A percentile compares a stretch with the other conserved stretches of the same genome.
These are phyloP conservation scores for Ascaphus truei DNA, from an alignment of 2,113 vertebrate genomes.

Conservation along the genomic window DNA sequence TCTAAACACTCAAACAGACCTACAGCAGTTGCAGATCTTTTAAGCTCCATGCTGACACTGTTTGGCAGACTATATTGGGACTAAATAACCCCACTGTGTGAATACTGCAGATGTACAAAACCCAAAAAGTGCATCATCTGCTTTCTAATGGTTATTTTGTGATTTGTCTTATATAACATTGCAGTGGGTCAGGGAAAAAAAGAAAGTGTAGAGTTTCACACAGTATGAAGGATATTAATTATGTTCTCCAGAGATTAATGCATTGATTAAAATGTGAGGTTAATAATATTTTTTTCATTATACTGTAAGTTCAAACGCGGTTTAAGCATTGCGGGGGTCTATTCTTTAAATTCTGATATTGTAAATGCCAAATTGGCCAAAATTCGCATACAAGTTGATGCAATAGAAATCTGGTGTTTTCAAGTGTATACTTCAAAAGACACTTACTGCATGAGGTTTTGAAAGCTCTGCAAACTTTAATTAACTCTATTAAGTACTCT, in stretches of 20 bases:
- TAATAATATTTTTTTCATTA: not conserved
- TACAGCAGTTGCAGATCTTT: no score
- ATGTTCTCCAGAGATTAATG: constrained; percentile 6
- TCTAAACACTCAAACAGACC: no score
- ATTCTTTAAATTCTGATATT: no score
- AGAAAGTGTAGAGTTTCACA: not conserved
- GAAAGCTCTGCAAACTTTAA: no score
- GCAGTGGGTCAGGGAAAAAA: constrained; percentile 5
- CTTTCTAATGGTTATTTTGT: not conserved
- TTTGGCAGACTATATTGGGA: constrained; percentile 1
- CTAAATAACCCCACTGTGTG: not conserved
- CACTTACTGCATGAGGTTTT: no score
- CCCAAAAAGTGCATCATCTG: not conserved
- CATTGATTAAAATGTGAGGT: not conserved
- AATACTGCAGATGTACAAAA: not conserved
- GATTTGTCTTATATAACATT: constrained; percentile 14
- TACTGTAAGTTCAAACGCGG: no score
- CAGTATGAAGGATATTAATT: constrained; percentile 20
- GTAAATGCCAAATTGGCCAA: no score
- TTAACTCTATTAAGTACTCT: no score
- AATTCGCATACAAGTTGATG: no score
- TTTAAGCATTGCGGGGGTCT: no score
- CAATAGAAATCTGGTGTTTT: no score
- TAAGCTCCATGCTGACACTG: not conserved
- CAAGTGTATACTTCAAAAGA: no score